Percentiles rank a stretch among this genome's conserved stretches.
These are phyloP conservation scores for Picus viridis DNA, from an alignment of 2,797 vertebrate genomes.

Conservation along the genomic window DNA sequence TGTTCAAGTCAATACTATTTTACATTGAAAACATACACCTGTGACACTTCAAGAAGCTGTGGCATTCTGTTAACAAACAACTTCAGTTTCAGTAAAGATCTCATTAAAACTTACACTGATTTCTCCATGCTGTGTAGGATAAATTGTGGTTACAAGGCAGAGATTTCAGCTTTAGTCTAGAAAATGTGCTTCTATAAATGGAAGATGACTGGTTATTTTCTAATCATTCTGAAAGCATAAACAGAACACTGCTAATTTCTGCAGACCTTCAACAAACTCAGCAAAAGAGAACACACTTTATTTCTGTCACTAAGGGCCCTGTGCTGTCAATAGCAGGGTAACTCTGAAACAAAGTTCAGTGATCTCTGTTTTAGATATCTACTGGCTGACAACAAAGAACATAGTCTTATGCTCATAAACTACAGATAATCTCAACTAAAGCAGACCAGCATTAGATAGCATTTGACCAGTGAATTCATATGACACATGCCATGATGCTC, in stretches of 20 bases:
- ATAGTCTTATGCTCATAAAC: constrained; percentile 45
- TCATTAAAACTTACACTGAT: neutral
- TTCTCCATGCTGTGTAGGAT: neutral
- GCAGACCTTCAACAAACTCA: neutral
- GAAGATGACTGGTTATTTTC: neutral
- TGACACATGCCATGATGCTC: constrained; percentile 71
- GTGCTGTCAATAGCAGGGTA: neutral
- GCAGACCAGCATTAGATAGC: constrained; percentile 68
- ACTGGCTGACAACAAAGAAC: constrained; percentile 52
- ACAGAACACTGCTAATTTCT: neutral
- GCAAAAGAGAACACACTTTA: neutral
- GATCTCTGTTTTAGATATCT: neutral
- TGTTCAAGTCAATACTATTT: neutral
- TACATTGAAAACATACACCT: neutral
- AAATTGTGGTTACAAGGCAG: neutral
- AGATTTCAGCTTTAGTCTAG: neutral
- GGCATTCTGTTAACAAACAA: neutral
- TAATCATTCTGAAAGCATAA: neutral
- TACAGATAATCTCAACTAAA: constrained; percentile 61
- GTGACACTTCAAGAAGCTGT: neutral
- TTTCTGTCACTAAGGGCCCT: neutral
- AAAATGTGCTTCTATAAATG: neutral
- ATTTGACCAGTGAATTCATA: constrained; percentile 78
- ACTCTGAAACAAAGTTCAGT: neutral
- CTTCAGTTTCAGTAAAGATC: neutral